Conservation (phyloP, 2,888 invertebrate species). For the Oligia strigilis region DNA sequence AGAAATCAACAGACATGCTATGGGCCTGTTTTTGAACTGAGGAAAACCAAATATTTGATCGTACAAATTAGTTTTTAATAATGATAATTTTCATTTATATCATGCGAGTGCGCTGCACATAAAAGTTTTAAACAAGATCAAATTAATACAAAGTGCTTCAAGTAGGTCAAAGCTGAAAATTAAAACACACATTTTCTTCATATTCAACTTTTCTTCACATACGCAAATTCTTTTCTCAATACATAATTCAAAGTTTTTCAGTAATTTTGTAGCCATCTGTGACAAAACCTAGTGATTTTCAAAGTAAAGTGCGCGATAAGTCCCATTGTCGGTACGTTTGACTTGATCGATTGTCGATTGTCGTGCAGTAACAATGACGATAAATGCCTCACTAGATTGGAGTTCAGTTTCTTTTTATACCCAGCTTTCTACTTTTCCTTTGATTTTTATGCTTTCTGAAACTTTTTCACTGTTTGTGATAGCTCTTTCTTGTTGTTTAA, state of each 20-base stretch:
- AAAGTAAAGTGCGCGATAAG: conserved; percentile 76
- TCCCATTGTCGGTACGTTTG: conserved; percentile 75
- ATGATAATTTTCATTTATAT: not conserved
- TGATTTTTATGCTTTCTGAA: conserved; percentile 49
- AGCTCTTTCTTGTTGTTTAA: conserved; percentile 32
- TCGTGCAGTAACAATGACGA: conserved; percentile 81
- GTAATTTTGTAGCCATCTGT: conserved; percentile 62
- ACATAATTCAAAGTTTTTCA: conserved; percentile 48
- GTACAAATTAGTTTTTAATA: not conserved
- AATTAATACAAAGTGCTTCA: not conserved
- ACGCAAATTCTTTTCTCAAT: conserved; percentile 45
- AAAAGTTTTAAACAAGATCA: not conserved
- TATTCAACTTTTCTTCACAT: not conserved
- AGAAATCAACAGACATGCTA: conserved; percentile 13
- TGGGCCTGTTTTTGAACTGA: not conserved
- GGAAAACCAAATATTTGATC: not conserved
- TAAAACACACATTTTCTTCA: not conserved
- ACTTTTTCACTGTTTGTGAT: conserved; percentile 39
- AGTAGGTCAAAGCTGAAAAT: not conserved
- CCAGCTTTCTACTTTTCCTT: conserved; percentile 55
- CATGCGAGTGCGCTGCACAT: not conserved
- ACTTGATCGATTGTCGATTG: conserved; percentile 82
- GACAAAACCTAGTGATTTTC: conserved; percentile 73
- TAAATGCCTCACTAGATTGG: conserved; percentile 82
- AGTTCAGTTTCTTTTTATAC: conserved; percentile 67